Evolutionary conservation across 2,888 invertebrate genomes (phyloP).

Genomic region (Emmelina monodactyla): DNA sequence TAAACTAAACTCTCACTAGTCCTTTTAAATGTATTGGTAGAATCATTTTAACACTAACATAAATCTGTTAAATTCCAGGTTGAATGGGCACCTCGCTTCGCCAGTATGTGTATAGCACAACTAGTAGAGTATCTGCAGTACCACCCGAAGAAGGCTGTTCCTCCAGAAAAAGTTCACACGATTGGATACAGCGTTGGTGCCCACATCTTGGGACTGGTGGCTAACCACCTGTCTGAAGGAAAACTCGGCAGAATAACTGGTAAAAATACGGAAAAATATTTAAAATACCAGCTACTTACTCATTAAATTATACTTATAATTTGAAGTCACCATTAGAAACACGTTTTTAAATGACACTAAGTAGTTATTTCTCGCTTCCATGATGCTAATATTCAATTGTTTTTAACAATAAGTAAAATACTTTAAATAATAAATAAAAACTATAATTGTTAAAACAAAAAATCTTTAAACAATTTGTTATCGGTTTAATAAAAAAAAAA

Average conservation of each 20-base stretch:
- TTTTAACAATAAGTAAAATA: neutral
- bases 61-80: slow-evolving; percentile 42
- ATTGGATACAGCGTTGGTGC: slow-evolving; percentile 90
- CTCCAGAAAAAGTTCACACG: slow-evolving; percentile 78
- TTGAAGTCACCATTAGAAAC: neutral
- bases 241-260: slow-evolving; percentile 87
- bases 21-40: no score
- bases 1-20: no score
- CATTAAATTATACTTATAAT: neutral
- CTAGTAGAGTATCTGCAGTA: slow-evolving; percentile 78
- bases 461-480: no score
- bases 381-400: neutral
- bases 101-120: slow-evolving; percentile 80
- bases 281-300: no score
- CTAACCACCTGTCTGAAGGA: slow-evolving; percentile 78
- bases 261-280: no score
- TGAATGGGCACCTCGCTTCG: slow-evolving; percentile 71
- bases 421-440: no score
- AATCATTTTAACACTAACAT: no score
- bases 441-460: no score
- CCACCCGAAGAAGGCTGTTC: slow-evolving; percentile 76
- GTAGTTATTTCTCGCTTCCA: neutral
- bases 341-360: neutral
- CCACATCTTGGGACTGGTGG: slow-evolving; percentile 83
- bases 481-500: no score